Percentiles rank a stretch among this genome's conserved stretches.
phyloP scores from a whole-genome alignment of 1,140 invertebrate genomes.

The Eumeta japonica region DNA sequence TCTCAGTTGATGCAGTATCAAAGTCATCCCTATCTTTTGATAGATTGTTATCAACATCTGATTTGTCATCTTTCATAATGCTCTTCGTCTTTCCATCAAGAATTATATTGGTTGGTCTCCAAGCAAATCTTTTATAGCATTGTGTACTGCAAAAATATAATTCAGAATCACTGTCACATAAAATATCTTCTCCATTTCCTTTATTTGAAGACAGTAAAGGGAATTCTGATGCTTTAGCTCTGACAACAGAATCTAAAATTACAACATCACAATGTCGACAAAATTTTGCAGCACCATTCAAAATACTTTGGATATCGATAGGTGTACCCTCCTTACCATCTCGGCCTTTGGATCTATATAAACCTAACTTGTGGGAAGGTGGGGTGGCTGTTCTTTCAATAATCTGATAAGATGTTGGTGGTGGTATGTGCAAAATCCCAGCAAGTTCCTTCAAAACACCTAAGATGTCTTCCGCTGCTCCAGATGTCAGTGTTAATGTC shows the following conservation, averaged over 20 bases:
- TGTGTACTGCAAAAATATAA: slow-evolving; percentile 81
- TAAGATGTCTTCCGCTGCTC: slow-evolving; percentile 88
- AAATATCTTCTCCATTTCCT: slow-evolving; percentile 64
- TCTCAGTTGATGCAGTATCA: slow-evolving; percentile 47
- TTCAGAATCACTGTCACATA: slow-evolving; percentile 63
- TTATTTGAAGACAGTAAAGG: slow-evolving; percentile 68
- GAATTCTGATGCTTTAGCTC: slow-evolving; percentile 79
- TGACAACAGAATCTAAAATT: slow-evolving; percentile 77
- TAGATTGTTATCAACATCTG: slow-evolving; percentile 41
- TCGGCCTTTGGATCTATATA: slow-evolving; percentile 78
- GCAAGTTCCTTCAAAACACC: slow-evolving; percentile 87
- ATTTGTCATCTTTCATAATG: slow-evolving; percentile 40
- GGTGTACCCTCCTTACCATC: slow-evolving; percentile 81
- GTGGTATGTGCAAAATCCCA: slow-evolving; percentile 86
- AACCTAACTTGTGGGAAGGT: slow-evolving; percentile 75
- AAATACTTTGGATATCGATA: slow-evolving; percentile 85
- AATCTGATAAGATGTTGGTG: slow-evolving; percentile 82
- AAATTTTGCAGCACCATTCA: slow-evolving; percentile 86
- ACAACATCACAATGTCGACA: slow-evolving; percentile 90
- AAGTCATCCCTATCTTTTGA: slow-evolving; percentile 50
- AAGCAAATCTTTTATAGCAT: slow-evolving; percentile 76
- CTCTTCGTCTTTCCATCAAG: slow-evolving; percentile 46
- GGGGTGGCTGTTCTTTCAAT: slow-evolving; percentile 77
- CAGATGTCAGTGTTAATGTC: slow-evolving; percentile 85
- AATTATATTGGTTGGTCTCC: slow-evolving; percentile 55